Conservation (phyloP, 2,888 invertebrate genomes). For the Harpagoxenus sublaevis region DNA sequence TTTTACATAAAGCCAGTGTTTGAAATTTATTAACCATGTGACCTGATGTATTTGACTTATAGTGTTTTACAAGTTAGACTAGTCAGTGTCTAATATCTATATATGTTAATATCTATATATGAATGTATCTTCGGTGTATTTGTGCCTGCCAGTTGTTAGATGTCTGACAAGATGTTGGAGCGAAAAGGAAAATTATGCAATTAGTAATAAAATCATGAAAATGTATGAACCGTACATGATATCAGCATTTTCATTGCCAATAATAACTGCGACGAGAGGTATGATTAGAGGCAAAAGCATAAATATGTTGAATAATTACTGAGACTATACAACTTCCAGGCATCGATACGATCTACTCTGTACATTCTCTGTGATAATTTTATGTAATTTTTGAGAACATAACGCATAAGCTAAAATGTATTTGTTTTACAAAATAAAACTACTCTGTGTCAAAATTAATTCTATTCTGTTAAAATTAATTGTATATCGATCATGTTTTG, state of each 20-base stretch:
- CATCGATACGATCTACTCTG: conserved; percentile 78
- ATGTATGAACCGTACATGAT: background rate
- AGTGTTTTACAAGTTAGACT: conserved; percentile 74
- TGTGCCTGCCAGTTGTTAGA: conserved; percentile 77
- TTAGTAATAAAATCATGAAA: conserved; percentile 23
- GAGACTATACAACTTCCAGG: conserved; percentile 77
- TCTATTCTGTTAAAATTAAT: conserved; percentile 55
- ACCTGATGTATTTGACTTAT: conserved; percentile 76
- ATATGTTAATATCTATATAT: conserved; percentile 70
- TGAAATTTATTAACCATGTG: conserved; percentile 75
- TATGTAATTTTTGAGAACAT: conserved; percentile 79
- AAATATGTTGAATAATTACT: conserved; percentile 42
- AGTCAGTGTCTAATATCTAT: conserved; percentile 75
- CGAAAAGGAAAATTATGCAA: background rate
- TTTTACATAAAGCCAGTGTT: conserved; percentile 77
- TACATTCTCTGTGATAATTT: conserved; percentile 84
- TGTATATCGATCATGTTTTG: conserved; percentile 22
- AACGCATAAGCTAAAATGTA: conserved; percentile 67
- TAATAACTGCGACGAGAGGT: background rate
- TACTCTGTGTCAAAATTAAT: conserved; percentile 63
- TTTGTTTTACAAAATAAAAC: conserved; percentile 80
- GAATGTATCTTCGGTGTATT: conserved; percentile 76
- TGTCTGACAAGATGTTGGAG: conserved; percentile 7
- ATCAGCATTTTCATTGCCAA: conserved; percentile 21
- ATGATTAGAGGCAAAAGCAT: background rate